Evolutionary conservation across 2,888 invertebrate genomes (phyloP), one percentile per base, ranked within the genome.

Genomic region (Cotesia congregata): DNA sequence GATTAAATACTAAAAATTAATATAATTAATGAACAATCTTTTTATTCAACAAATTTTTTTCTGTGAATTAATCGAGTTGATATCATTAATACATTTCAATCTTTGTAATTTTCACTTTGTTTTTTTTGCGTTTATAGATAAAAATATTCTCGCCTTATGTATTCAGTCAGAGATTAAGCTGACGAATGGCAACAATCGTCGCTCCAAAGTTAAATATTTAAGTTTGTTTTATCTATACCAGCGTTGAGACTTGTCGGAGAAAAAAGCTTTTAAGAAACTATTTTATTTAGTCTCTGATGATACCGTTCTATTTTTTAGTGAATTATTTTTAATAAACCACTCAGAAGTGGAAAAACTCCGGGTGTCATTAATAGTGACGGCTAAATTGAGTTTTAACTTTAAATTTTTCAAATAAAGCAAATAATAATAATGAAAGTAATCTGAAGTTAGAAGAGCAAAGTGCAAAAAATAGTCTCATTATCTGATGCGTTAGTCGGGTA

Each of bases 401-500:
- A 50, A 50, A 12, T 50, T 50, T 50, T 50, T 50, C 50, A 50
- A 50, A 50, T 12, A n/a, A n/a, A 62, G 62, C 62, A 7, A 17
- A 62, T 15, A 15, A 62, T 30, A 65, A 38, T 7, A 6, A 65
- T 65, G 12, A 17, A 15, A 15, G 15, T 62, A 62, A 62, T 17
- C 7, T n/a, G 15, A n/a, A 20, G n/a, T 15, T 62, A 7, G 62
- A 20, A 62, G 20, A 62, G 20, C 3, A 38, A 1, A 65, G 30
- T 5, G 17, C 60, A 7, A 39, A 12, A 59, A 72, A 61, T 38
- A 6, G 67, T 67, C 61, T 74, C 67, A 59, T 67, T 60, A 70
- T 70, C 65, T 17, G 30, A 1, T 64, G 61, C 68, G 41, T 64
- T 50, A 71, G 65, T 76, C 68, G 59, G 72, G 72, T 39, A 67